These are phyloP conservation scores for Syngnathus rostellatus DNA, from an alignment of 2,797 vertebrate species.

Conservation along the genomic window DNA sequence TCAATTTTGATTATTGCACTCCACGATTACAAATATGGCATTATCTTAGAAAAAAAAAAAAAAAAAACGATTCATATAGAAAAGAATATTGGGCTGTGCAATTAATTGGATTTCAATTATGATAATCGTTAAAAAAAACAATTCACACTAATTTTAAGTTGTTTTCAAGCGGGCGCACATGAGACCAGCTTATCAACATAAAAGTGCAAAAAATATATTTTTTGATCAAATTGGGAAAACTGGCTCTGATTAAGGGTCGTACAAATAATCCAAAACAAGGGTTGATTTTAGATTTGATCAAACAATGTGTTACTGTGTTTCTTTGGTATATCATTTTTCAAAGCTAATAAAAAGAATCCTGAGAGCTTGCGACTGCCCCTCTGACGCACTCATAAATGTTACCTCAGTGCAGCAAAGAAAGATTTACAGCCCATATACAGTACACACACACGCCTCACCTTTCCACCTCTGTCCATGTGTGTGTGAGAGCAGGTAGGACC, in stretches of 20 bases:
- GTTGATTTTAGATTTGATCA: background rate
- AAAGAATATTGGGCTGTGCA: too few species aligned
- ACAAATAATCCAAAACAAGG: background rate
- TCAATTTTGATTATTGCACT: too few species aligned
- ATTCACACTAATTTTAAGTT: too few species aligned
- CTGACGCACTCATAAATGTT: background rate
- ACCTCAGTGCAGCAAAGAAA: conserved; percentile 26
- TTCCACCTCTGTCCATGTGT: conserved; percentile 30
- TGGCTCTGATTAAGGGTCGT: background rate
- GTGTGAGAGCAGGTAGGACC: conserved; percentile 71
- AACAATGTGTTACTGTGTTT: background rate
- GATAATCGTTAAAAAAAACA: too few species aligned
- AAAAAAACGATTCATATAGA: background rate
- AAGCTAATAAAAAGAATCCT: conserved; percentile 2
- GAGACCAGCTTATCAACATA: background rate
- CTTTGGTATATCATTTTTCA: background rate
- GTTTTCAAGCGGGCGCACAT: too few species aligned
- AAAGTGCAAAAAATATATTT: too few species aligned
- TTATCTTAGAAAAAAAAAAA: background rate
- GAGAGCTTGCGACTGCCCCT: background rate
- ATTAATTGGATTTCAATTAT: too few species aligned
- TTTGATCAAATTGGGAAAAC: too few species aligned
- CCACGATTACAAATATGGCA: too few species aligned
- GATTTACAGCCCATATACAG: conserved; percentile 8
- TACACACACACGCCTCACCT: conserved; percentile 30